These are phyloP conservation scores for Eulemur coronatus DNA, from an alignment of 2,797 vertebrate genomes.

Conservation along the genomic window DNA sequence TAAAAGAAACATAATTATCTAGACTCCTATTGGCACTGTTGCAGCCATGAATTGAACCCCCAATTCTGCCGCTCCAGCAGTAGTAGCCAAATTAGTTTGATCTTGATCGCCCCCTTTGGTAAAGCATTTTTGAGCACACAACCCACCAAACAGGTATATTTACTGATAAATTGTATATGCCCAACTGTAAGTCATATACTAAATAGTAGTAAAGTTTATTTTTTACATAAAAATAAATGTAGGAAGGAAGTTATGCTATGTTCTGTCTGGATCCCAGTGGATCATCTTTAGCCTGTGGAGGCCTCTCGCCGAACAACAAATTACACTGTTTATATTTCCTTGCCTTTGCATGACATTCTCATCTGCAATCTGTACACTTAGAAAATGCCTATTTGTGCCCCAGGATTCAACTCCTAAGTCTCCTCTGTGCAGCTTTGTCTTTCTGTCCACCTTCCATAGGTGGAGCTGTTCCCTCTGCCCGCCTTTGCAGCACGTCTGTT, in stretches of 20 bases:
- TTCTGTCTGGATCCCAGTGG: slow-evolving; percentile 3
- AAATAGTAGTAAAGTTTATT: not conserved
- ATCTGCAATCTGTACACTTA: not conserved
- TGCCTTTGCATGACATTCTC: not conserved
- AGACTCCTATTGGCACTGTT: not conserved
- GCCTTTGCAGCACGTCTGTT: fast-evolving
- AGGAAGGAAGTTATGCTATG: not conserved
- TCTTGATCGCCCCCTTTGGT: not conserved
- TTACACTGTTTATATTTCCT: not conserved
- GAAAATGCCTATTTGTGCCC: not conserved
- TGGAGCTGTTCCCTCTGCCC: not conserved
- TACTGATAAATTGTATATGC: not conserved
- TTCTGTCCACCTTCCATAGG: not conserved
- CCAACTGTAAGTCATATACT: not conserved
- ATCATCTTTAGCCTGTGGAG: not conserved
- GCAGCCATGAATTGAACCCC: not conserved
- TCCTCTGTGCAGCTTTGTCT: not conserved
- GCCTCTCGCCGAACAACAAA: not conserved
- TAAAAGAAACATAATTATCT: not conserved
- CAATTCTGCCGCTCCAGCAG: not conserved
- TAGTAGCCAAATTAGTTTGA: not conserved
- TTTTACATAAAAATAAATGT: slow-evolving; percentile 7
- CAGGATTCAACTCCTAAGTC: slow-evolving; percentile 27
- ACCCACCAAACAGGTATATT: not conserved
- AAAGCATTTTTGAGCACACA: not conserved